Conservation (phyloP, 2,888 invertebrate species). For the Drosophila nr. perissopoda region DNA sequence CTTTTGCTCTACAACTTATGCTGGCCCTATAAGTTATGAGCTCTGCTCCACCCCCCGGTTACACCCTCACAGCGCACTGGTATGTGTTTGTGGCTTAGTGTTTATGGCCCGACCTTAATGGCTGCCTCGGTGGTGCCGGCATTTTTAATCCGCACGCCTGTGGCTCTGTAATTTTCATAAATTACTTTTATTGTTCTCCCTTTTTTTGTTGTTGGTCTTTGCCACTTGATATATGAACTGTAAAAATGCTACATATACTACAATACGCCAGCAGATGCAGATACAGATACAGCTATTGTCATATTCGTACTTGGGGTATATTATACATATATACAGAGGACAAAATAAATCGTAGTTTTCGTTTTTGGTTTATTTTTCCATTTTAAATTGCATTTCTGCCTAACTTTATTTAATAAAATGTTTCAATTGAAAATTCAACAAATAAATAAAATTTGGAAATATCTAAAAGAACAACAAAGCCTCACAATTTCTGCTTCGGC, state of each 20-base stretch:
- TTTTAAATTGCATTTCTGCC: conserved; percentile 32
- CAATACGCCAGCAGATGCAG: conserved; percentile 8
- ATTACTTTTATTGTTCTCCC: conserved; percentile 79
- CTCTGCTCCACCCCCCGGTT: conserved; percentile 10
- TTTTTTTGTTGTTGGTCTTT: conserved; percentile 13
- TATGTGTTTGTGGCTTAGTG: conserved; percentile 60
- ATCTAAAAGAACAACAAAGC: conserved; percentile 1
- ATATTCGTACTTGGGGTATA: neutral
- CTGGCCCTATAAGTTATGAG: conserved; percentile 71
- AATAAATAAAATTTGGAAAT: conserved; percentile 15
- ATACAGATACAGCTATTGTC: conserved; percentile 3
- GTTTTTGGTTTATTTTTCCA: conserved; percentile 1
- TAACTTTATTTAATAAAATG: conserved; percentile 48
- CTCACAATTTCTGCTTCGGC: neutral
- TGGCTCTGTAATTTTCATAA: conserved; percentile 83
- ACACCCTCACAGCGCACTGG: neutral
- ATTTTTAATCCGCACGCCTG: conserved; percentile 78
- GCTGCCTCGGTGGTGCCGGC: conserved; percentile 48
- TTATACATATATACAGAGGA: neutral
- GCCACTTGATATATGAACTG: conserved; percentile 76
- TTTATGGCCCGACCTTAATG: conserved; percentile 69
- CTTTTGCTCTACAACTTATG: conserved; percentile 43
- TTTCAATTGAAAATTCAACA: conserved; percentile 27
- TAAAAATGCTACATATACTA: conserved; percentile 42
- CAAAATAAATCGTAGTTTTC: conserved; percentile 7